Conservation (phyloP, 2,888 invertebrate genomes). For the Agonopterix alstromeriana region DNA sequence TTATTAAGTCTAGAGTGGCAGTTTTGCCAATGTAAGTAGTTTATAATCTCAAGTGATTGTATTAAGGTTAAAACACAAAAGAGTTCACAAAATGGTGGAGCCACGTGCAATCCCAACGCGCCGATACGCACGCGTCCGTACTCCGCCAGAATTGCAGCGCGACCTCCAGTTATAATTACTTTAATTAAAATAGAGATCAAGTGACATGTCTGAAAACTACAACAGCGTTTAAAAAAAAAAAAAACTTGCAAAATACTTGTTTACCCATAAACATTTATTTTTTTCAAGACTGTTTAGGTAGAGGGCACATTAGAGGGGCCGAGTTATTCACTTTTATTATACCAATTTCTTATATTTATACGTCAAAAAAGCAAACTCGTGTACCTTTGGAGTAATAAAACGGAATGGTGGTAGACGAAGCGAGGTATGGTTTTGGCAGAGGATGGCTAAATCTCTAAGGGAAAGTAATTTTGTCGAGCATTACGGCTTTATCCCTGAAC, state of each 20-base stretch:
- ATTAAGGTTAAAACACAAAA: too few species aligned
- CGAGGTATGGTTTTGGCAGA: slow-evolving; percentile 44
- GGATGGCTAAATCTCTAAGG: slow-evolving; percentile 42
- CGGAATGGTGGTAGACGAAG: slow-evolving; percentile 45
- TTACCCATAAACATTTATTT: background rate
- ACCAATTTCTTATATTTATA: slow-evolving; percentile 47
- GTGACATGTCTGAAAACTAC: too few species aligned
- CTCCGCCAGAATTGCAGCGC: too few species aligned
- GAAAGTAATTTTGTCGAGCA: slow-evolving; percentile 45
- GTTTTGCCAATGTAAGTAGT: too few species aligned
- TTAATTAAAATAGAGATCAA: too few species aligned
- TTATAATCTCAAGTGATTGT: too few species aligned
- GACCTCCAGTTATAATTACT: too few species aligned
- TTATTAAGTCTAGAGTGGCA: too few species aligned
- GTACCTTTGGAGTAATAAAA: slow-evolving; percentile 61
- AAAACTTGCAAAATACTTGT: background rate
- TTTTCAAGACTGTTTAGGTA: slow-evolving; percentile 19
- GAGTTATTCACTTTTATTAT: slow-evolving; percentile 44
- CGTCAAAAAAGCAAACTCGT: slow-evolving; percentile 60
- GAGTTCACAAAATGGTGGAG: too few species aligned
- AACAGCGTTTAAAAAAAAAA: too few species aligned
- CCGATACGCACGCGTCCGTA: too few species aligned
- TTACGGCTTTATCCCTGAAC: slow-evolving; percentile 43
- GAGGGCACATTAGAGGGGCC: slow-evolving; percentile 28
- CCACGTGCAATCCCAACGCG: too few species aligned